Conservation (phyloP, 2,888 invertebrate genomes). For the Dryobota labecula region DNA sequence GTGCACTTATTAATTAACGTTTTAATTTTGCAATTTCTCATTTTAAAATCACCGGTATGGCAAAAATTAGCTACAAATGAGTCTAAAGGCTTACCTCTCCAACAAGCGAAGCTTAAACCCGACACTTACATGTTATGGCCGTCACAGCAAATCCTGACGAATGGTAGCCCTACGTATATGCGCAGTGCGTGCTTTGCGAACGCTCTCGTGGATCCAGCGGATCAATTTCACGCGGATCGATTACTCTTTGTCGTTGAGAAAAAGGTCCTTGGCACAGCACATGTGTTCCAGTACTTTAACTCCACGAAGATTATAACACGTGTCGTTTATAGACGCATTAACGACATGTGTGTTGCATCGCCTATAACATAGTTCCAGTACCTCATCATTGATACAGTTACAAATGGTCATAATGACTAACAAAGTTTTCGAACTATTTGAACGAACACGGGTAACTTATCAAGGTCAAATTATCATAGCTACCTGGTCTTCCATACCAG, state of each 20-base stretch:
- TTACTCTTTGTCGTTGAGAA: conserved; percentile 80
- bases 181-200: conserved; percentile 79
- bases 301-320: conserved; percentile 32
- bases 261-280: conserved; percentile 64
- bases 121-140: conserved; percentile 45
- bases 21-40: too few species aligned
- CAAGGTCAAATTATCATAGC: conserved; percentile 12
- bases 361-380: background rate
- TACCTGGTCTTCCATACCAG: conserved; percentile 2
- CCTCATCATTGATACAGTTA: conserved; percentile 4
- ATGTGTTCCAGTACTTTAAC: conserved; percentile 52
- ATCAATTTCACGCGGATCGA: conserved; percentile 86
- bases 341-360: conserved; percentile 21
- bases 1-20: background rate
- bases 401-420: background rate
- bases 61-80: conserved; percentile 2
- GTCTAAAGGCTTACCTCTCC: conserved; percentile 18
- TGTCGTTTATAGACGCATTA: conserved; percentile 46
- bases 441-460: background rate
- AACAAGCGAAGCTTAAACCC: conserved; percentile 22
- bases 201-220: conserved; percentile 80
- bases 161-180: conserved; percentile 61
- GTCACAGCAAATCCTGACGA: conserved; percentile 48
- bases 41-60: background rate
- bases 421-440: background rate